phyloP scores from a whole-genome alignment of 2,113 vertebrate genomes.

The Odocoileus hemionus region DNA sequence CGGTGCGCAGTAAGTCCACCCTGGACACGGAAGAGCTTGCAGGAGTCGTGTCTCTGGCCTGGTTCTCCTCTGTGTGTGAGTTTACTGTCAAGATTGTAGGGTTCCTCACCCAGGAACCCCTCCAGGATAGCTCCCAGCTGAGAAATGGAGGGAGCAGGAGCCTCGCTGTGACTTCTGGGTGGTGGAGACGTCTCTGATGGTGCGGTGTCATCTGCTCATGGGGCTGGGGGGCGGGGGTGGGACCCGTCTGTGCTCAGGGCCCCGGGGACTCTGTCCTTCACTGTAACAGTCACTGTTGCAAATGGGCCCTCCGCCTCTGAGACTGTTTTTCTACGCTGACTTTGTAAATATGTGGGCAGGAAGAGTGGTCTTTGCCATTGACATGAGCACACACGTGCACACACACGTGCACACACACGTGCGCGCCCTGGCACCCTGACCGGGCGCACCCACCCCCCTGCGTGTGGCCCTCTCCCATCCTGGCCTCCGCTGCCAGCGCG shows the following conservation, averaged over 20 bases:
- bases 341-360: background rate
- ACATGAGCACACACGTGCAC: fast-evolving
- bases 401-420: background rate
- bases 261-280: background rate
- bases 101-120: background rate
- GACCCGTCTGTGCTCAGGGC: background rate
- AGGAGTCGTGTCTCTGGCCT: fast-evolving
- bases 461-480: background rate
- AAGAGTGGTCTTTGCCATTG: background rate
- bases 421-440: fast-evolving
- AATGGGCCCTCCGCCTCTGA: background rate
- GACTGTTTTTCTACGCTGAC: background rate
- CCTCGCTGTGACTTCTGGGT: background rate
- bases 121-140: background rate
- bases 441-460: fast-evolving
- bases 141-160: background rate
- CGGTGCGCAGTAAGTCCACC: background rate
- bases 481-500: background rate
- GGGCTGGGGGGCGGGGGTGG: background rate
- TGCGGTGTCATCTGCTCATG: background rate
- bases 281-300: background rate
- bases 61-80: background rate
- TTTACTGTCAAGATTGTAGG: background rate
- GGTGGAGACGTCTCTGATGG: background rate
- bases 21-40: background rate